These are phyloP conservation scores for Galeruca laticollis DNA, from an alignment of 2,888 invertebrate species.

Conservation along the genomic window DNA sequence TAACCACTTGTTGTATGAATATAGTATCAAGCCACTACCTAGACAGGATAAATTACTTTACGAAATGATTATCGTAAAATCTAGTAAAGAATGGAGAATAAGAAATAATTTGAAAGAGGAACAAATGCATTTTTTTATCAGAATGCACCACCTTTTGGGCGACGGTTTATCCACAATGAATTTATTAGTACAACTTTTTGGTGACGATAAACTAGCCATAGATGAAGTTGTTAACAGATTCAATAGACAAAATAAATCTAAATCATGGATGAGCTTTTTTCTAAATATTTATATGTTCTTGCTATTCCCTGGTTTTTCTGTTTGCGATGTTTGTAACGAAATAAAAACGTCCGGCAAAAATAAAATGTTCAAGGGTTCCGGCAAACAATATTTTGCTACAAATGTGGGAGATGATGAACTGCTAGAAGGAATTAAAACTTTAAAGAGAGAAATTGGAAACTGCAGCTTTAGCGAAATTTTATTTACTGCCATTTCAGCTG, in stretches of 20 bases:
- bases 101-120: constrained; percentile 2
- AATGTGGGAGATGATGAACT: constrained; percentile 1
- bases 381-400: constrained; percentile 15
- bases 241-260: not conserved
- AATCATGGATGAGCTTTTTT: not conserved
- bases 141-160: constrained; percentile 13
- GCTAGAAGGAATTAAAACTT: constrained; percentile 2
- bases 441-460: constrained; percentile 9
- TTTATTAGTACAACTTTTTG: constrained; percentile 1
- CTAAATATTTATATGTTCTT: constrained; percentile 7
- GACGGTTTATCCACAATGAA: constrained; percentile 31
- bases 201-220: not conserved
- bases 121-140: not conserved
- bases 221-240: constrained; percentile 15
- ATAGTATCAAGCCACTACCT: constrained; percentile 7
- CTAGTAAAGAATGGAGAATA: constrained; percentile 4
- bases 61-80: constrained; percentile 17
- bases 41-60: constrained; percentile 9
- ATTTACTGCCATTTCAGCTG: constrained; percentile 15
- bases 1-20: constrained; percentile 12
- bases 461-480: constrained; percentile 20
- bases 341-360: not conserved
- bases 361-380: not conserved
- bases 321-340: not conserved
- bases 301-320: constrained; percentile 14